phyloP scores from a whole-genome alignment of 1,140 invertebrate species.

The Polypedilum pembai region DNA sequence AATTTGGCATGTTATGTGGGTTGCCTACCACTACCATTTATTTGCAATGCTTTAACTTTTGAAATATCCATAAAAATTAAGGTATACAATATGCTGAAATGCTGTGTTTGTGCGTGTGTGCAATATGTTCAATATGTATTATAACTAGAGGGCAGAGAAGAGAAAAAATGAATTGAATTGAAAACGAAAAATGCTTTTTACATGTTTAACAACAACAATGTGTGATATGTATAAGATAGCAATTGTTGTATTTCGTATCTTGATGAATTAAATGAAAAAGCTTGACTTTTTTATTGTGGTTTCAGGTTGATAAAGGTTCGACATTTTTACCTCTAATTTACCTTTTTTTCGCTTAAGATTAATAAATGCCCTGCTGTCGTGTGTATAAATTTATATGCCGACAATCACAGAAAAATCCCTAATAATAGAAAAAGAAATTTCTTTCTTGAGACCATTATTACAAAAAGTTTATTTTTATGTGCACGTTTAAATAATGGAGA shows the following conservation, averaged over 20 bases:
- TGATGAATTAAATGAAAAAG: constrained; percentile 1
- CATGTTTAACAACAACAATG: not conserved
- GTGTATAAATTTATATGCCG: not conserved
- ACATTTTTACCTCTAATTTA: constrained; percentile 3
- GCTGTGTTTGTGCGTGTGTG: not conserved
- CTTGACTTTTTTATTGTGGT: not conserved
- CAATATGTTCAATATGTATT: not conserved
- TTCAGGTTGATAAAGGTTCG: constrained; percentile 16
- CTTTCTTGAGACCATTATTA: no score
- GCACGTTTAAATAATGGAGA: not conserved
- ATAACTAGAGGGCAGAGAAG: not conserved
- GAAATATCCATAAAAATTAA: no score
- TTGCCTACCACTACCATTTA: not conserved
- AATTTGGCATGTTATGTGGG: constrained; percentile 10
- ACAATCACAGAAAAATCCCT: no score
- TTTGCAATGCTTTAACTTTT: not conserved
- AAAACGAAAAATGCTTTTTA: not conserved
- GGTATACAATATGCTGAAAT: not conserved
- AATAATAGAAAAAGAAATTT: no score
- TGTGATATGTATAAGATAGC: not conserved
- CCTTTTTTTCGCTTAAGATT: constrained; percentile 9
- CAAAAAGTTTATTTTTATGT: not conserved
- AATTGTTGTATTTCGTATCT: not conserved
- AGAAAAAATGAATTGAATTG: not conserved
- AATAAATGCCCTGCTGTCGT: not conserved